phyloP scores from a whole-genome alignment of 2,113 vertebrate species.

The Hemibagrus wyckioides region DNA sequence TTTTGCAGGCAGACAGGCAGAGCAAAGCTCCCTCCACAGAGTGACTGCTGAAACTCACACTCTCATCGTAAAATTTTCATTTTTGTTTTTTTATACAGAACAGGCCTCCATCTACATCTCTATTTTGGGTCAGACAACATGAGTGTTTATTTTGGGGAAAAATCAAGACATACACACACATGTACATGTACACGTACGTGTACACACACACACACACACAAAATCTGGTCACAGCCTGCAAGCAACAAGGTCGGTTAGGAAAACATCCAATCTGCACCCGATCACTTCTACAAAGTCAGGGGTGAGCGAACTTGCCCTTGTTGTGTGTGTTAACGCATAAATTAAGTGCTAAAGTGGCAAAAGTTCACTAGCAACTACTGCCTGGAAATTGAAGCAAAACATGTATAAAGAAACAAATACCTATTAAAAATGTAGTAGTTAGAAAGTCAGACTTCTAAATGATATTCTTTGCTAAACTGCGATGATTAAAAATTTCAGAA shows the following conservation, averaged over 20 bases:
- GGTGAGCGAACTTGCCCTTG: slow-evolving; percentile 42
- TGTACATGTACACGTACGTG: neutral
- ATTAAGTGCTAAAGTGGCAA: slow-evolving; percentile 42
- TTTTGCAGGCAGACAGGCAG: neutral
- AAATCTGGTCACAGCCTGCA: slow-evolving; percentile 41
- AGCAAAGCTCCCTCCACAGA: neutral
- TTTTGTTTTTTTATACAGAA: neutral
- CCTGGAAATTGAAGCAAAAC: slow-evolving; percentile 2
- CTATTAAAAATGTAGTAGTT: neutral
- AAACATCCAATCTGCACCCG: slow-evolving; percentile 43
- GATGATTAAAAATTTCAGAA: neutral
- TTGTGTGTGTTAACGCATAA: slow-evolving; percentile 53
- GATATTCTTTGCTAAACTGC: neutral
- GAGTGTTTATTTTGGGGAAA: neutral
- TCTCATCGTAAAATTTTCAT: slow-evolving; percentile 12
- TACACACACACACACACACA: slow-evolving; percentile 11
- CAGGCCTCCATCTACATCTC: slow-evolving; percentile 30
- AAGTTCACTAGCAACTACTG: slow-evolving; percentile 18
- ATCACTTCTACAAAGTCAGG: slow-evolving; percentile 46
- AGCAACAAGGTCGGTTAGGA: slow-evolving; percentile 42
- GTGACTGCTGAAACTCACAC: slow-evolving; percentile 1
- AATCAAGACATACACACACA: slow-evolving; percentile 6
- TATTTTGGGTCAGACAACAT: neutral
- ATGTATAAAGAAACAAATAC: slow-evolving; percentile 11
- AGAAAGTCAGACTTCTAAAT: neutral